Percentiles rank a stretch among this genome's conserved stretches.
Conservation (phyloP, 1,140 invertebrate species). For the Caerostris extrusa region DNA sequence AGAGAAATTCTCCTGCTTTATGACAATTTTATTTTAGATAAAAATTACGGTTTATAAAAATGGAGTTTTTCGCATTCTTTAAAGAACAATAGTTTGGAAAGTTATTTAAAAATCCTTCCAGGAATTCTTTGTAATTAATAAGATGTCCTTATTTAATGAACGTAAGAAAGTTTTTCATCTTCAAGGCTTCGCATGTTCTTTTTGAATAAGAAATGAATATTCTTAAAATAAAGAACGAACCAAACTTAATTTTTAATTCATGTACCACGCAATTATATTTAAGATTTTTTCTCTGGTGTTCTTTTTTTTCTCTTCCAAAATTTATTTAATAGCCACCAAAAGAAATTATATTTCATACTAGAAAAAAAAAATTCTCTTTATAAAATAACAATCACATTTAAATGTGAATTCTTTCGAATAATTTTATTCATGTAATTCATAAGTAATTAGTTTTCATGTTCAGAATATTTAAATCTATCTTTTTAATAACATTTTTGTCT, state of each 20-base stretch:
- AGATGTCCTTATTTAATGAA: background rate
- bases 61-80: background rate
- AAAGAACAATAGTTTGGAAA: background rate
- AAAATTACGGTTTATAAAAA: background rate
- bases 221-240: background rate
- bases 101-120: background rate
- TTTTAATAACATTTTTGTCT: too few relatives aligned
- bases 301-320: background rate
- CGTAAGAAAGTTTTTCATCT: background rate
- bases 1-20: background rate
- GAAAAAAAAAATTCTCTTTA: background rate
- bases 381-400: background rate
- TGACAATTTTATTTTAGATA: background rate
- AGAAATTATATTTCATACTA: background rate
- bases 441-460: slow-evolving; percentile 24
- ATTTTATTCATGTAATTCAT: background rate
- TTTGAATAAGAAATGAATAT: background rate
- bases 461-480: too few relatives aligned
- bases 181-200: too few relatives aligned
- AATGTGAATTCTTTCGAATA: background rate
- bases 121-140: background rate
- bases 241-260: background rate
- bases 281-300: background rate
- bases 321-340: background rate
- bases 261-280: background rate